A percentile compares a stretch with the other conserved stretches of the same genome.
These are phyloP conservation scores for Hydractinia symbiolongicarpus DNA, from an alignment of 30 jellyfish, hydroid and myxozoan genomes.

Conservation along the genomic window DNA sequence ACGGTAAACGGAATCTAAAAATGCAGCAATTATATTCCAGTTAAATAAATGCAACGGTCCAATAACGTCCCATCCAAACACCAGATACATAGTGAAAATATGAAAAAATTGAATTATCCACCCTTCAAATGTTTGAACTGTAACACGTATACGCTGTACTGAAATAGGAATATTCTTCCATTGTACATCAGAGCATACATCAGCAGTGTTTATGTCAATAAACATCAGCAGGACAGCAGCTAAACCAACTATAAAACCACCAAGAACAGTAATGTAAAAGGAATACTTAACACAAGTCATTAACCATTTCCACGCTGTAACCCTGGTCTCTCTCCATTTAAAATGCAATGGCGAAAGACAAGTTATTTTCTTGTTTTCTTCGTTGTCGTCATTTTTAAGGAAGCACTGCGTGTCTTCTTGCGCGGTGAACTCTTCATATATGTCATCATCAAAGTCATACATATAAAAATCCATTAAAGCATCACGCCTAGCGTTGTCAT, in stretches of 20 bases:
- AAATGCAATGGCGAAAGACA: background rate
- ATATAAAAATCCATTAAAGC: background rate
- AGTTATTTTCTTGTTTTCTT: no score
- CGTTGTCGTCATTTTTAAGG: background rate
- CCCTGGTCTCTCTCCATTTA: constrained; percentile 12
- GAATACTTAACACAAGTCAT: background rate
- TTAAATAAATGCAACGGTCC: constrained; percentile 11
- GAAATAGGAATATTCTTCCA: background rate
- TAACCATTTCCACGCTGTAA: background rate
- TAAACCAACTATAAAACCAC: background rate
- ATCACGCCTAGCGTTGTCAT: background rate
- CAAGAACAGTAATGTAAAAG: background rate
- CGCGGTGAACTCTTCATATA: constrained; percentile 16
- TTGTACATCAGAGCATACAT: background rate
- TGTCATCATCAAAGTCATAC: background rate
- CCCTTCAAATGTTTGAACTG: constrained; percentile 14
- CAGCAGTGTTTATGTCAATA: constrained; percentile 18
- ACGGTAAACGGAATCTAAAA: constrained; percentile 14
- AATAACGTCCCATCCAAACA: constrained; percentile 10
- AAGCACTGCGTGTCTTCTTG: background rate
- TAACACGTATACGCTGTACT: constrained; percentile 15
- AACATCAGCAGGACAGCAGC: background rate
- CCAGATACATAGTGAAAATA: background rate
- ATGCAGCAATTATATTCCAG: constrained; percentile 8
- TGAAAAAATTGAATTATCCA: constrained; percentile 11